Evolutionary conservation across 35 echinoderm and acorn worm genomes (phyloP).

Genomic region (Nesometra sesokonis): DNA sequence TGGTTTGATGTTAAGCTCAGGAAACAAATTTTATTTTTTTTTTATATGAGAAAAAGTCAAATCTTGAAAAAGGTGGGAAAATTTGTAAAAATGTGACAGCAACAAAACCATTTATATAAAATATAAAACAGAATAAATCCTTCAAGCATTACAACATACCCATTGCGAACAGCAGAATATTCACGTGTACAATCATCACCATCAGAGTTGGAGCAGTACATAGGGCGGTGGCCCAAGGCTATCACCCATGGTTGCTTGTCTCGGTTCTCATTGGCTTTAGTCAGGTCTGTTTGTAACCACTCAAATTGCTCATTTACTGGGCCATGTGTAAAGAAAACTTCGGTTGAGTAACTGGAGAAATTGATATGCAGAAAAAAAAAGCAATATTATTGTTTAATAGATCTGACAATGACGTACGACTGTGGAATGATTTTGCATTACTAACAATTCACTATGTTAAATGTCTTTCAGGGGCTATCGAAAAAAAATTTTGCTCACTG

Average conservation of each 20-base stretch:
- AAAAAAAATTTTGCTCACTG: no score
- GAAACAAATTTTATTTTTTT: no score
- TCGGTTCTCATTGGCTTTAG: slow-evolving; percentile 48
- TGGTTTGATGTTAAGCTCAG: no score
- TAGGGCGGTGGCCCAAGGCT: slow-evolving; percentile 68
- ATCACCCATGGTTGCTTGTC: slow-evolving; percentile 65
- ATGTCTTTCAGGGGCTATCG: no score
- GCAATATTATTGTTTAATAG: no score
- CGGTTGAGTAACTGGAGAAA: slow-evolving; percentile 88
- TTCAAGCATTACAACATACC: slow-evolving; percentile 12
- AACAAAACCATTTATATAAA: background rate
- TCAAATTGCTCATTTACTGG: slow-evolving; percentile 21
- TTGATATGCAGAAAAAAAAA: no score
- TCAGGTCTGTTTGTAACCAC: slow-evolving; percentile 51
- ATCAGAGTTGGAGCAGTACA: slow-evolving; percentile 78
- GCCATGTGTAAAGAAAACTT: slow-evolving; percentile 55
- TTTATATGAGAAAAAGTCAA: no score
- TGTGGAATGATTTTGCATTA: no score
- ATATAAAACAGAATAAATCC: background rate
- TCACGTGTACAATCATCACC: slow-evolving; percentile 49
- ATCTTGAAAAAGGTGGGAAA: no score
- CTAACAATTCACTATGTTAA: no score
- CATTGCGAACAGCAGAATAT: slow-evolving; percentile 23
- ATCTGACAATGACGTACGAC: no score
- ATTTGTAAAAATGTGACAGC: no score